Percentiles rank a stretch among this genome's conserved stretches.
phyloP scores from a whole-genome alignment of 2,113 vertebrate species.

The Cephalopterus ornatus region DNA sequence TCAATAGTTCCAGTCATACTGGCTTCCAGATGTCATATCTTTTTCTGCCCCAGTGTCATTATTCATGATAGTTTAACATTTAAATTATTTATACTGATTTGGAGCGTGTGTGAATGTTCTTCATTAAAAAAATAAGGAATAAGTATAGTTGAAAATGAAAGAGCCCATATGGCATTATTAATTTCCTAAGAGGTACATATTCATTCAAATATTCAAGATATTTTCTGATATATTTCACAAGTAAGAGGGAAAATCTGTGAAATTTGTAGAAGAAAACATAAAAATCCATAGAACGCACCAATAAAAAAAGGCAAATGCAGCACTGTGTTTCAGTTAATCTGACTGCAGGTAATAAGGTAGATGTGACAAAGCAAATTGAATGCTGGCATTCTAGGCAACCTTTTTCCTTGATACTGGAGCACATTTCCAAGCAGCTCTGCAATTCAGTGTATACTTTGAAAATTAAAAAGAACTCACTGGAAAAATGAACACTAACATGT shows the following conservation, averaged over 20 bases:
- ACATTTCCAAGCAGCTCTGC: not conserved
- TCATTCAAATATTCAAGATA: not conserved
- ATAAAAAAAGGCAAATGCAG: not conserved
- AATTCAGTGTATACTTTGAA: not conserved
- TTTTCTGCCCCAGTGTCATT: not conserved
- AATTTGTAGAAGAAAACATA: not conserved
- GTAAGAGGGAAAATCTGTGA: not conserved
- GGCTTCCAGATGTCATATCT: not conserved
- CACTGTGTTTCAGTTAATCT: not conserved
- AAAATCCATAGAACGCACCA: not conserved
- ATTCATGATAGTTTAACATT: not conserved
- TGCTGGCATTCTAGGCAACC: not conserved
- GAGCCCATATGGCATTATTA: not conserved
- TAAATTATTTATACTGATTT: not conserved
- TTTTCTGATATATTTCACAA: not conserved
- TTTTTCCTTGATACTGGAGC: not conserved
- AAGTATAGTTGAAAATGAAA: not conserved
- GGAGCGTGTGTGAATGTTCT: not conserved
- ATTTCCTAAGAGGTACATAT: not conserved
- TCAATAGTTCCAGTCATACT: not conserved
- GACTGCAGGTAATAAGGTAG: not conserved
- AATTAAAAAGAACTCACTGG: not conserved
- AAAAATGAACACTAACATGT: not conserved
- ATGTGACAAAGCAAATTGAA: not conserved
- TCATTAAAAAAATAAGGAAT: not conserved